phyloP scores from a whole-genome alignment of 2,888 invertebrate genomes.

The Trichacis sp. region DNA sequence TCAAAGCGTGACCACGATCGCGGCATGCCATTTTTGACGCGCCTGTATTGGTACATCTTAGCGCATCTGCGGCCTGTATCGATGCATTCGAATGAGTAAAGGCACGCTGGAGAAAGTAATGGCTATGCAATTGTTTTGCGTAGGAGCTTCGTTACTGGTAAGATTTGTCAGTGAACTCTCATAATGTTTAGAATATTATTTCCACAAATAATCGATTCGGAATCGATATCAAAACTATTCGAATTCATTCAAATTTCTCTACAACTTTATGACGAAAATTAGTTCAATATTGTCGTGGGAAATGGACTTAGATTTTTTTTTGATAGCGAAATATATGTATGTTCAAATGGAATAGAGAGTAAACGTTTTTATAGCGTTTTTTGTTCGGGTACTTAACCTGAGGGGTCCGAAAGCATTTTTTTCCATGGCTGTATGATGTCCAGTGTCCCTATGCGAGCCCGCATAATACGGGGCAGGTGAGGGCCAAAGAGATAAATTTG shows the following conservation, averaged over 20 bases:
- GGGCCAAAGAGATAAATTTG: conserved; percentile 67
- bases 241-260: too few relatives aligned
- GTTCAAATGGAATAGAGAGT: not conserved
- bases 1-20: conserved; percentile 39
- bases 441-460: conserved; percentile 64
- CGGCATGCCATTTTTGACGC: conserved; percentile 44
- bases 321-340: too few relatives aligned
- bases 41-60: conserved; percentile 43
- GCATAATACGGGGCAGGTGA: conserved; percentile 67
- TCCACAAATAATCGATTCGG: not conserved
- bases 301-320: too few relatives aligned
- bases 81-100: conserved; percentile 45
- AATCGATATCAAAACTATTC: too few relatives aligned
- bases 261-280: too few relatives aligned
- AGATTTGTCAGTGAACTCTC: conserved; percentile 34
- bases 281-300: too few relatives aligned
- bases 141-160: conserved; percentile 49
- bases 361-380: not conserved
- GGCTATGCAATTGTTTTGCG: conserved; percentile 64
- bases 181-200: conserved; percentile 24
- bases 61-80: conserved; percentile 42
- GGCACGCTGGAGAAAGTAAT: conserved; percentile 61
- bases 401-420: conserved; percentile 34
- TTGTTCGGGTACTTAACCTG: conserved; percentile 2
- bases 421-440: conserved; percentile 60